Percentiles rank a stretch among this genome's conserved stretches.
These are phyloP conservation scores for Aphelenchoides avenae DNA, from an alignment of 1,140 invertebrate species.

Conservation along the genomic window DNA sequence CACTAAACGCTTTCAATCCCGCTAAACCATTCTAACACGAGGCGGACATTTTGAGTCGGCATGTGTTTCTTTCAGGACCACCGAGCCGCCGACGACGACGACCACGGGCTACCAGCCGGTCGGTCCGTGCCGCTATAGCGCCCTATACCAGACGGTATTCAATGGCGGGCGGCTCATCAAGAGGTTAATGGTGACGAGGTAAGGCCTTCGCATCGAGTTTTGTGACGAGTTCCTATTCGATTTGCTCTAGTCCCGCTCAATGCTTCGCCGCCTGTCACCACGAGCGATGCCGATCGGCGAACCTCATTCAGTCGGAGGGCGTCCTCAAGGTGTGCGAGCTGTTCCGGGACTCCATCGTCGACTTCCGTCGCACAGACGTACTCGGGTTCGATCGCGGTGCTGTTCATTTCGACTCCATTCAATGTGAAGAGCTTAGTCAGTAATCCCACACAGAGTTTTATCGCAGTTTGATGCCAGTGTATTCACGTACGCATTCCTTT, in stretches of 20 bases:
- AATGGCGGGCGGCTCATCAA: slow-evolving; percentile 45
- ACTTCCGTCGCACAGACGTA: slow-evolving; percentile 54
- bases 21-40: too few species aligned
- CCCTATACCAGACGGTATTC: slow-evolving; percentile 55
- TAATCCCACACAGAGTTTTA: too few species aligned
- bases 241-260: slow-evolving; percentile 47
- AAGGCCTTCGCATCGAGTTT: too few species aligned
- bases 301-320: slow-evolving; percentile 48
- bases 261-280: slow-evolving; percentile 53
- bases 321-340: slow-evolving; percentile 49
- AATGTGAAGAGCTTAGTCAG: too few species aligned
- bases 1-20: too few species aligned
- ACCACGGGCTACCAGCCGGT: slow-evolving; percentile 49
- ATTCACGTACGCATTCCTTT: too few species aligned
- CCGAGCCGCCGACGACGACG: slow-evolving; percentile 19
- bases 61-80: too few species aligned
- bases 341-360: slow-evolving; percentile 54
- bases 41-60: too few species aligned
- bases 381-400: slow-evolving; percentile 45
- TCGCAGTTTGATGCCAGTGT: too few species aligned
- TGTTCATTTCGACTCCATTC: slow-evolving; percentile 57
- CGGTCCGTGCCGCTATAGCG: slow-evolving; percentile 45
- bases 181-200: slow-evolving; percentile 41
- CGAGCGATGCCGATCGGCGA: slow-evolving; percentile 52
- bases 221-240: too few species aligned